These are phyloP conservation scores for Papilio polytes DNA, from an alignment of 1,140 invertebrate species.

Conservation along the genomic window DNA sequence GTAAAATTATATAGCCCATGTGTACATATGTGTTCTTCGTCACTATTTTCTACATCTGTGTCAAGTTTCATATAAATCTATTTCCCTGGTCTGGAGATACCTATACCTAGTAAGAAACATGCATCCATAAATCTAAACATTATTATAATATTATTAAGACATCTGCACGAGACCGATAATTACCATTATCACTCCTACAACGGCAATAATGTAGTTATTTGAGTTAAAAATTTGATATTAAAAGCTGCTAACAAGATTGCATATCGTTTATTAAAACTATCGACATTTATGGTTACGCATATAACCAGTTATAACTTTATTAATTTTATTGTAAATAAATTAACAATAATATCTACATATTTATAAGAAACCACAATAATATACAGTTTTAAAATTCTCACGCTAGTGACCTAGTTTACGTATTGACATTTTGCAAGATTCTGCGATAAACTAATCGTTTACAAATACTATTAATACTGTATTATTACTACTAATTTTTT, in stretches of 20 bases:
- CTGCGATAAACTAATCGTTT: not conserved
- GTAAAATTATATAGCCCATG: no score
- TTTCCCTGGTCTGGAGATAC: no score
- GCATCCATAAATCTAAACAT: not conserved
- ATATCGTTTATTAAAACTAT: not conserved
- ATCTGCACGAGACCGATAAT: not conserved
- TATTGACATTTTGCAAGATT: conserved; percentile 2
- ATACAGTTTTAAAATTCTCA: not conserved
- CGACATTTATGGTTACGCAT: not conserved
- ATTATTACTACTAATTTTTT: not conserved
- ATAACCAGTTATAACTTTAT: conserved; percentile 10
- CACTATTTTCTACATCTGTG: no score
- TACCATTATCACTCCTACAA: not conserved
- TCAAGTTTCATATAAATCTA: no score
- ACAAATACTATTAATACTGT: not conserved
- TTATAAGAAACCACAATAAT: not conserved
- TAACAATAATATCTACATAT: conserved; percentile 5
- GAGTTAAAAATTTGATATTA: not conserved
- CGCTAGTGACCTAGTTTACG: not conserved
- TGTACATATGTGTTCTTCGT: no score
- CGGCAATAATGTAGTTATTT: not conserved
- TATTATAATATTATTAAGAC: no score
- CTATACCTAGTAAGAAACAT: no score
- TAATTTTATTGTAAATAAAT: conserved; percentile 12
- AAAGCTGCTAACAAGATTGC: not conserved